Evolutionary conservation across 2,888 invertebrate species (phyloP), one percentile per base, ranked within the genome.

Genomic region (Chymomyza amoena): DNA sequence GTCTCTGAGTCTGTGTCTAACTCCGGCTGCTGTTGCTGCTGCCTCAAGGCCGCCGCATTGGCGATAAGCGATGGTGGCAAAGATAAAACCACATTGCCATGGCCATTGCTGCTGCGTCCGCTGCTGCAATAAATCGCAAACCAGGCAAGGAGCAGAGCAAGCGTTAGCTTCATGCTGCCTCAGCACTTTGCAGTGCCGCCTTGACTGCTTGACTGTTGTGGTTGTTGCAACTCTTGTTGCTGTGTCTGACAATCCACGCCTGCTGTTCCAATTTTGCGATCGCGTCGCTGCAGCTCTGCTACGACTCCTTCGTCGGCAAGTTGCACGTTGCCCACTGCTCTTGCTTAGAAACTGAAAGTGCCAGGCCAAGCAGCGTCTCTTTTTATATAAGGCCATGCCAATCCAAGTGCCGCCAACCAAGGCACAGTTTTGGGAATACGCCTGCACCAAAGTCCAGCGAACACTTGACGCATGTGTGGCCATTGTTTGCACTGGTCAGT

Each of bases 61-160:
- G 83, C 83, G 89, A 90, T 90, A 90, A 89, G 84, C 89, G 90
- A 90, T 90, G 89, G 90, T 89, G 90, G 89, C 83, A 89, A 85
- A 88, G 90, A 90, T 90, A 90, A 84, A 70, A 85, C 89, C 72
- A 82, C 80, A 65, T 83, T 85, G 82, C 83, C 76, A 16, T 72
- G 81, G 63, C 85, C 79, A 68, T 81, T 73, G 77, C 68, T 75
- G 78, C 61, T 61, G 39, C 72, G 74, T 66, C 83, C 79, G 73
- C 82, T 81, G 77, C 87, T 82, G 79, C 89, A 89, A 90, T 90
- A 90, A 89, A 90, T 90, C 81, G 90, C 89, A 77, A 89, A 76
- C 76, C 84, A 87, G 76, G 84, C 79, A 73, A 85, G 77, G 76
- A 90, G 83, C 88, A 90, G 83, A 72, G 81, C 82, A 78, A 89